Evolutionary conservation across 1,140 invertebrate species (phyloP).

Genomic region (Teleogryllus occipitalis): DNA sequence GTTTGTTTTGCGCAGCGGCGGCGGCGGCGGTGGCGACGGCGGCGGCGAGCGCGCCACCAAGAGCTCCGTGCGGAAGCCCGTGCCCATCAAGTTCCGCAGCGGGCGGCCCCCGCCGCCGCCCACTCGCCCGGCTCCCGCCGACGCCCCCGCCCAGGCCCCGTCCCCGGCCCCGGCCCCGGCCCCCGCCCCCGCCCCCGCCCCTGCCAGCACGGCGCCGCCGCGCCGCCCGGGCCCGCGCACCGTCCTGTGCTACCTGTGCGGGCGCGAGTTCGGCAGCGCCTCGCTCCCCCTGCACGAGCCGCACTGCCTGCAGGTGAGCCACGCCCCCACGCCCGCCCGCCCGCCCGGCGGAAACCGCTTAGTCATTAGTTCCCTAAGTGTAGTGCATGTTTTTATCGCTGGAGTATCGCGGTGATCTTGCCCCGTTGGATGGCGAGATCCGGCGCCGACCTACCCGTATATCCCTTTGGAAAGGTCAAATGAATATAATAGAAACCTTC

Average conservation of each 20-base stretch:
- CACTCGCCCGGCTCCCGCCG: background rate
- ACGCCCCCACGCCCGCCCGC: no score
- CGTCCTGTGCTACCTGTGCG: conserved; percentile 66
- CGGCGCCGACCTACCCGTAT: no score
- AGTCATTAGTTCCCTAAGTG: no score
- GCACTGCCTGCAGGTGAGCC: conserved; percentile 65
- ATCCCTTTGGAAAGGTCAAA: no score
- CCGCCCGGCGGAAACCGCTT: no score
- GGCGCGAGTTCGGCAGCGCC: conserved; percentile 66
- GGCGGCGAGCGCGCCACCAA: conserved; percentile 24
- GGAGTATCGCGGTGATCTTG: no score
- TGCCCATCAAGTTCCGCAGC: conserved; percentile 43
- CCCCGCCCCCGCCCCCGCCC: background rate
- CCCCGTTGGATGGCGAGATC: no score
- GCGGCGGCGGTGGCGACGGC: background rate
- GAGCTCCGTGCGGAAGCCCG: conserved; percentile 43
- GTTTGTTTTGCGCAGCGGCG: no score
- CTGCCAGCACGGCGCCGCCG: background rate
- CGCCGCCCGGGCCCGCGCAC: background rate
- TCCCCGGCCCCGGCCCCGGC: background rate
- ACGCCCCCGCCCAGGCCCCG: background rate
- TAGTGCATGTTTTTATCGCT: no score
- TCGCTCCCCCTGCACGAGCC: conserved; percentile 71
- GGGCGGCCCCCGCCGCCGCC: conserved; percentile 26
- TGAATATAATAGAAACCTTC: no score